These are phyloP conservation scores for Adoxophyes honmai DNA, from an alignment of 1,140 invertebrate species.

Conservation along the genomic window DNA sequence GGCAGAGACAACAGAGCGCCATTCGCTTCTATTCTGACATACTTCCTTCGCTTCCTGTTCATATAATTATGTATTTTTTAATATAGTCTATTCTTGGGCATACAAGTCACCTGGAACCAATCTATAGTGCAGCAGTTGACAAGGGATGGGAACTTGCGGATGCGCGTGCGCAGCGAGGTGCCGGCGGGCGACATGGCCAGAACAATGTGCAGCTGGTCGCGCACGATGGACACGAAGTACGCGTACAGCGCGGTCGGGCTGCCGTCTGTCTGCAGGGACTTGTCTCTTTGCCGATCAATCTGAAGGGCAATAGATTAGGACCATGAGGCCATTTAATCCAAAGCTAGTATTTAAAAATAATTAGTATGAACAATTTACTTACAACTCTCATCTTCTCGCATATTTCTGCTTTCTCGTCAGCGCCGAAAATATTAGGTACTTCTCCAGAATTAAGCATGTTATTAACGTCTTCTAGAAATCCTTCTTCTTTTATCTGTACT, in stretches of 20 bases:
- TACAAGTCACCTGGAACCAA: constrained; percentile 91
- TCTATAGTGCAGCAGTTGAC: constrained; percentile 98
- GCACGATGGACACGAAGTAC: constrained; percentile 91
- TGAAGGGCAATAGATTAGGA: constrained; percentile 42
- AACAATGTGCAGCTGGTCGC: constrained; percentile 95
- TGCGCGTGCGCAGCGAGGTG: constrained; percentile 88
- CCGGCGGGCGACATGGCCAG: constrained; percentile 96
- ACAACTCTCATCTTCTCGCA: constrained; percentile 93
- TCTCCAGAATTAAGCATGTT: constrained; percentile 96
- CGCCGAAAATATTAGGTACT: constrained; percentile 94
- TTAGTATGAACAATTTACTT: constrained; percentile 25
- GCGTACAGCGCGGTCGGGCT: constrained; percentile 93
- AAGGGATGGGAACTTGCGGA: constrained; percentile 95
- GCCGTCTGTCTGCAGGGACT: constrained; percentile 94
- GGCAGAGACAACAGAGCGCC: too few species aligned
- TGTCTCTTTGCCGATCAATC: constrained; percentile 93
- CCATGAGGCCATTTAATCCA: too few species aligned
- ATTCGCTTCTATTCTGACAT: too few species aligned
- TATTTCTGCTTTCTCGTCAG: constrained; percentile 94
- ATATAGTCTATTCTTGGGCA: too few species aligned
- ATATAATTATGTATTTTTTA: too few species aligned
- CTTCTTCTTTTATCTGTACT: constrained; percentile 92
- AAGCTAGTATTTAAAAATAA: not conserved
- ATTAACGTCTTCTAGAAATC: constrained; percentile 95
- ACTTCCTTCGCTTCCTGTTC: too few species aligned